These are phyloP conservation scores for Hassar affinis DNA, from an alignment of 2,113 vertebrate species.

Conservation along the genomic window DNA sequence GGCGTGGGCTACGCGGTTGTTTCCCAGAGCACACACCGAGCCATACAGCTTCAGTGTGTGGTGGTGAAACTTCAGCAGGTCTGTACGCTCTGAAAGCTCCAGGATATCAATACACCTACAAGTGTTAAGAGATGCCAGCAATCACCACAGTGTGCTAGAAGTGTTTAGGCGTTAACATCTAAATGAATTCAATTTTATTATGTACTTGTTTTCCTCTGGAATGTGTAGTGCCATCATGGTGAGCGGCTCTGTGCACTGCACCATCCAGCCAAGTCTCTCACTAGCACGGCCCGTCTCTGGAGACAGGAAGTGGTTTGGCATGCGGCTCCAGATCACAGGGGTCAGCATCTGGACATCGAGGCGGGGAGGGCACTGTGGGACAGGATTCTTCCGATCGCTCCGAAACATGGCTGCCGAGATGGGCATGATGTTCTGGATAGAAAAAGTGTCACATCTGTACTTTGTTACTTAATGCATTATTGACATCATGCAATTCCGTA, in stretches of 20 bases:
- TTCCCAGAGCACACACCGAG: constrained; percentile 88
- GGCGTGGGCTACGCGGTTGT: constrained; percentile 91
- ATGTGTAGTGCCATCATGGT: constrained; percentile 96
- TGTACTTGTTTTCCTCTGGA: constrained; percentile 89
- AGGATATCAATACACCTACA: constrained; percentile 88
- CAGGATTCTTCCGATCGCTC: constrained; percentile 86
- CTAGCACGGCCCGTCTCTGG: constrained; percentile 74
- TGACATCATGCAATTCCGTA: too few species aligned
- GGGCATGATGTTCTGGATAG: constrained; percentile 89
- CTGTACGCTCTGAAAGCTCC: constrained; percentile 84
- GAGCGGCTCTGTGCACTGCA: constrained; percentile 81
- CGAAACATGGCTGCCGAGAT: constrained; percentile 93
- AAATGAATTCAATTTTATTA: too few species aligned
- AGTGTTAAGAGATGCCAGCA: background rate
- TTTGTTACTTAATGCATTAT: background rate
- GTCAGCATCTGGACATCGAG: constrained; percentile 84
- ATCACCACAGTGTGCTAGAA: background rate
- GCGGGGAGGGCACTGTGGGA: constrained; percentile 86
- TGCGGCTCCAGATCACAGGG: constrained; percentile 91
- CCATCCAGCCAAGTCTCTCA: constrained; percentile 87
- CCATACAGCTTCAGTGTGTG: constrained; percentile 88
- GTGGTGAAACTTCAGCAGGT: constrained; percentile 87
- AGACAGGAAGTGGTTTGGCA: constrained; percentile 84
- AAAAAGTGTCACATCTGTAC: background rate
- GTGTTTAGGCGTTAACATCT: too few species aligned